Percentiles rank a stretch among this genome's conserved stretches.
phyloP scores from a whole-genome alignment of 2,888 invertebrate species.

The Apodemia mormo region DNA sequence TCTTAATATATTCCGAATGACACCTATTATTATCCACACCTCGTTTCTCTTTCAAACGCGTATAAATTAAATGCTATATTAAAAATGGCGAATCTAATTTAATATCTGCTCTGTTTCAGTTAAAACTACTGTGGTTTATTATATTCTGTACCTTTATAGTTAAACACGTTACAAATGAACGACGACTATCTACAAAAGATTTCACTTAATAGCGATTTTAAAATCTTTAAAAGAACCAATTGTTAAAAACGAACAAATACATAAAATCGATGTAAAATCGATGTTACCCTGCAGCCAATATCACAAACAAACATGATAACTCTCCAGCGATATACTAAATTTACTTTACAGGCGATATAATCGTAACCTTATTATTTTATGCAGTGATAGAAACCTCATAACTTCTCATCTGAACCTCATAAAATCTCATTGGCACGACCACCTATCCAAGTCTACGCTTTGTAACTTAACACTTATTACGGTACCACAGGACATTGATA shows the following conservation, averaged over 20 bases:
- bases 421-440: constrained; percentile 52
- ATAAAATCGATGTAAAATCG: background rate
- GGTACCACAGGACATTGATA: constrained; percentile 46
- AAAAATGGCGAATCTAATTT: too few relatives aligned
- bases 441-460: constrained; percentile 45
- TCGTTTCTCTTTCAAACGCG: too few relatives aligned
- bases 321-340: background rate
- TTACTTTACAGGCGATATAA: constrained; percentile 24
- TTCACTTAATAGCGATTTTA: background rate
- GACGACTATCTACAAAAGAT: too few relatives aligned
- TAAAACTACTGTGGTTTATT: too few relatives aligned
- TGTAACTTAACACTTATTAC: constrained; percentile 60
- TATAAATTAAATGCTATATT: too few relatives aligned
- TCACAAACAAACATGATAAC: constrained; percentile 8
- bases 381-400: constrained; percentile 47
- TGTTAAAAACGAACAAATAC: background rate
- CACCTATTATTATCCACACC: too few relatives aligned
- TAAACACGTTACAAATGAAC: too few relatives aligned
- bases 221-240: background rate
- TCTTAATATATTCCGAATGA: too few relatives aligned
- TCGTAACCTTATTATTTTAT: constrained; percentile 47
- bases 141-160: too few relatives aligned
- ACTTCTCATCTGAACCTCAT: constrained; percentile 52
- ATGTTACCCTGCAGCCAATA: constrained; percentile 2
- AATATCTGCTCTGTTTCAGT: too few relatives aligned